phyloP scores from a whole-genome alignment of 2,888 invertebrate species.

The Melinaea marsaeus region DNA sequence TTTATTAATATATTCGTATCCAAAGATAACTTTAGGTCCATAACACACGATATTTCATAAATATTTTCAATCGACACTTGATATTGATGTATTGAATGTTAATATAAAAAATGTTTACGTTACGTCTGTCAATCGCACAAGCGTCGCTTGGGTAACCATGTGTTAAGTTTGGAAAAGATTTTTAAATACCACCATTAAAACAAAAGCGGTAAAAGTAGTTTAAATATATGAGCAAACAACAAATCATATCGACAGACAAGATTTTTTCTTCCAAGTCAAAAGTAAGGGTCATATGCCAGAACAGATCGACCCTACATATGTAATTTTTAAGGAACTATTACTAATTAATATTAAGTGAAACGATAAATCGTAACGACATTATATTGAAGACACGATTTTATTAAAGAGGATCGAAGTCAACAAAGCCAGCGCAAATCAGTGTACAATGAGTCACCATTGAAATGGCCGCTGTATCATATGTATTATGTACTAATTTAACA shows the following conservation, averaged over 20 bases:
- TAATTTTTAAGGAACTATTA: too few relatives aligned
- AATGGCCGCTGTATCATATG: constrained; percentile 25
- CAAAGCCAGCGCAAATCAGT: constrained; percentile 32
- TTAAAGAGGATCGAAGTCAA: constrained; percentile 29
- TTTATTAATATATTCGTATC: too few relatives aligned
- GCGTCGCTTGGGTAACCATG: too few relatives aligned
- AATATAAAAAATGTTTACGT: background rate
- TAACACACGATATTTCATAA: constrained; percentile 16
- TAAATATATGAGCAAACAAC: too few relatives aligned
- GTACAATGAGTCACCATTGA: constrained; percentile 31
- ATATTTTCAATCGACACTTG: constrained; percentile 11
- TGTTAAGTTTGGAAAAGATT: too few relatives aligned
- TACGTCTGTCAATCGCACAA: background rate
- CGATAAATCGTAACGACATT: constrained; percentile 13
- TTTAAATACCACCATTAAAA: too few relatives aligned
- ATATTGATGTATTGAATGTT: background rate
- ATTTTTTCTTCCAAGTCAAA: too few relatives aligned
- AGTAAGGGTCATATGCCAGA: too few relatives aligned
- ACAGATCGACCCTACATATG: too few relatives aligned
- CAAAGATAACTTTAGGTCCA: too few relatives aligned
- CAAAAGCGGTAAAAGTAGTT: background rate
- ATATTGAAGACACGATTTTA: constrained; percentile 26
- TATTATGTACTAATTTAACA: constrained; percentile 26
- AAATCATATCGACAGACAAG: too few relatives aligned
- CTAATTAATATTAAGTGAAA: too few relatives aligned